Percentiles rank a stretch among this genome's conserved stretches.
phyloP scores from a whole-genome alignment of 2,113 vertebrate species.

The Otus sunia region DNA sequence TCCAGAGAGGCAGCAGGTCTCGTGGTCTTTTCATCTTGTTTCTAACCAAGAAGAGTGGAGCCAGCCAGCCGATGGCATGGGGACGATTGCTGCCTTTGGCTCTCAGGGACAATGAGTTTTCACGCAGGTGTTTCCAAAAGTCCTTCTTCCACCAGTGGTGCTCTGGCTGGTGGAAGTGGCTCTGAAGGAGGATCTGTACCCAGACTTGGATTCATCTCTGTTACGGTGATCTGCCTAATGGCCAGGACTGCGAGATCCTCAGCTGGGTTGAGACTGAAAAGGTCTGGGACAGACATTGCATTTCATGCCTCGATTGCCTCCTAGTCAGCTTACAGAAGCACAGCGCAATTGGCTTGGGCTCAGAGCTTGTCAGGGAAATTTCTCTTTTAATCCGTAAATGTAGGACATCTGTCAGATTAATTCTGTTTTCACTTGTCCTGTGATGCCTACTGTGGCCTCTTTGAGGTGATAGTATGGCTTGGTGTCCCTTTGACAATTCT shows the following conservation, averaged over 20 bases:
- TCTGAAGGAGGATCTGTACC: background rate
- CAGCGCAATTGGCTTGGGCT: rapidly evolving
- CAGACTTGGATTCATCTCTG: background rate
- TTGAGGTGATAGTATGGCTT: background rate
- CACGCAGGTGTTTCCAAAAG: background rate
- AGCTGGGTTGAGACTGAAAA: background rate
- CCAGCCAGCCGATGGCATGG: rapidly evolving
- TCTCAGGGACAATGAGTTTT: background rate
- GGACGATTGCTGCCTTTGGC: rapidly evolving
- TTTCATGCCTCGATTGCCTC: background rate
- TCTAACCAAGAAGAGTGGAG: background rate
- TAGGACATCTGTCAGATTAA: background rate
- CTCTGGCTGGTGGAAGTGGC: background rate
- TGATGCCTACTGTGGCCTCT: background rate
- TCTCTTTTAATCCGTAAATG: background rate
- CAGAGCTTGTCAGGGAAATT: background rate
- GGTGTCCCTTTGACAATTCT: background rate
- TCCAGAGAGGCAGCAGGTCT: background rate
- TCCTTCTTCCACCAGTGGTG: background rate
- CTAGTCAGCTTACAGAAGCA: background rate
- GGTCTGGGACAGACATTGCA: background rate
- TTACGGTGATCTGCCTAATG: background rate
- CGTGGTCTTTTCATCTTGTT: background rate
- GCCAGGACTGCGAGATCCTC: background rate
- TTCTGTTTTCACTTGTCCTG: background rate